Evolutionary conservation across 2,797 vertebrate genomes (phyloP).

Genomic region (Buphagus erythrorhynchus): DNA sequence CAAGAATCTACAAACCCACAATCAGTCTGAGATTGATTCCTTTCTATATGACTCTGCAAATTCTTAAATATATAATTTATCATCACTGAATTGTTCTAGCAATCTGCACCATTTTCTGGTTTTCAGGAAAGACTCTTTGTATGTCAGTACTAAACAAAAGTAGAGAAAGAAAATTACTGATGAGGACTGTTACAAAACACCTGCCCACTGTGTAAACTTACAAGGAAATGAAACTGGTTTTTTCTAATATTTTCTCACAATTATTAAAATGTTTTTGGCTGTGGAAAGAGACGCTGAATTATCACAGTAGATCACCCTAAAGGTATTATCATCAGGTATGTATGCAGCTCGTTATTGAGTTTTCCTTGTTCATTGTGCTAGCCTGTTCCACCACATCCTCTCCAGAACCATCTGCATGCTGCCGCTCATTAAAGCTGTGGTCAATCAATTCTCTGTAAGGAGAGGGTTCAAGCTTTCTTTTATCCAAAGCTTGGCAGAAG

Average conservation of each 20-base stretch:
- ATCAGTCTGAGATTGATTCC: not conserved
- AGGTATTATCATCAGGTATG: not conserved
- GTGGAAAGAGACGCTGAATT: not conserved
- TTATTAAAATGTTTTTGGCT: not conserved
- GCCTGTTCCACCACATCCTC: not conserved
- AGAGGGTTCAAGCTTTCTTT: not conserved
- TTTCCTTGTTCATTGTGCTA: not conserved
- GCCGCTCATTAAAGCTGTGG: not conserved
- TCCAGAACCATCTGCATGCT: not conserved
- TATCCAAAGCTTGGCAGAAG: not conserved
- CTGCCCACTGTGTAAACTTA: not conserved
- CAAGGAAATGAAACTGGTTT: fast-evolving
- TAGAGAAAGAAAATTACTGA: not conserved
- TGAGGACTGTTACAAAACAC: not conserved
- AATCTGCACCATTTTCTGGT: not conserved
- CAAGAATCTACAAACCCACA: not conserved
- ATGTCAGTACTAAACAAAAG: not conserved
- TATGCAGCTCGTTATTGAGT: not conserved
- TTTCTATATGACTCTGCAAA: not conserved
- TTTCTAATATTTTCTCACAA: not conserved
- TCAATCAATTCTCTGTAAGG: not conserved
- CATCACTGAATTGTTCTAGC: not conserved
- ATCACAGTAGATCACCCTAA: not conserved
- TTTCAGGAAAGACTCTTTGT: not conserved
- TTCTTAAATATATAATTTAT: not conserved